These are phyloP conservation scores for Clarias gariepinus DNA, from an alignment of 2,113 vertebrate genomes.

Conservation along the genomic window DNA sequence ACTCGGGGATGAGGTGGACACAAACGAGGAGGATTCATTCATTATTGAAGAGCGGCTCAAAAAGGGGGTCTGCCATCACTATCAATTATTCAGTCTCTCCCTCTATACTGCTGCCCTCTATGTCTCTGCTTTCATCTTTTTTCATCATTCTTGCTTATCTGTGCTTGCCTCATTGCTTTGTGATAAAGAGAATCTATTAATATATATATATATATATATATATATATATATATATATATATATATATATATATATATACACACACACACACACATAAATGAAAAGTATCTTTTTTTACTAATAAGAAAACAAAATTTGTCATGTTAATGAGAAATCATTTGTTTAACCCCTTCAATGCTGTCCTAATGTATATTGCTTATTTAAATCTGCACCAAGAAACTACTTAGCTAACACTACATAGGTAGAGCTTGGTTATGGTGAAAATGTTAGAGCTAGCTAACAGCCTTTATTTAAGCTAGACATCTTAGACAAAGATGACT, in stretches of 20 bases:
- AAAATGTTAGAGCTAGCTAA: too few species aligned
- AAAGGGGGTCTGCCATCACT: conserved; percentile 49
- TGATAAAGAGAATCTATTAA: background rate
- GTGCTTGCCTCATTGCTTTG: background rate
- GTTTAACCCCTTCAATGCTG: too few species aligned
- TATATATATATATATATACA: too few species aligned
- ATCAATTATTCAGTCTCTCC: conserved; percentile 57
- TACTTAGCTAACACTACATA: background rate
- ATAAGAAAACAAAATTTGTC: background rate
- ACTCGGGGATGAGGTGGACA: background rate
- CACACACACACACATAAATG: too few species aligned
- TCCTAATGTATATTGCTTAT: background rate
- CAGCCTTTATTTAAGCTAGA: too few species aligned
- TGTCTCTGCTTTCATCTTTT: background rate
- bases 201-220: too few species aligned
- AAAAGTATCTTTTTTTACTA: background rate
- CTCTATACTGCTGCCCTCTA: background rate
- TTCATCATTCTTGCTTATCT: background rate
- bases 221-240: too few species aligned
- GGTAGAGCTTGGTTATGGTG: background rate
- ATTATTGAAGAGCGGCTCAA: conserved; percentile 54
- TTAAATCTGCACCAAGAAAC: background rate
- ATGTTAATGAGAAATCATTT: background rate
- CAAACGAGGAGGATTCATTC: conserved; percentile 44
- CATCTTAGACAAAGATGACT: too few species aligned